phyloP scores from a whole-genome alignment of 2,113 vertebrate species.

The Centropristis striata region DNA sequence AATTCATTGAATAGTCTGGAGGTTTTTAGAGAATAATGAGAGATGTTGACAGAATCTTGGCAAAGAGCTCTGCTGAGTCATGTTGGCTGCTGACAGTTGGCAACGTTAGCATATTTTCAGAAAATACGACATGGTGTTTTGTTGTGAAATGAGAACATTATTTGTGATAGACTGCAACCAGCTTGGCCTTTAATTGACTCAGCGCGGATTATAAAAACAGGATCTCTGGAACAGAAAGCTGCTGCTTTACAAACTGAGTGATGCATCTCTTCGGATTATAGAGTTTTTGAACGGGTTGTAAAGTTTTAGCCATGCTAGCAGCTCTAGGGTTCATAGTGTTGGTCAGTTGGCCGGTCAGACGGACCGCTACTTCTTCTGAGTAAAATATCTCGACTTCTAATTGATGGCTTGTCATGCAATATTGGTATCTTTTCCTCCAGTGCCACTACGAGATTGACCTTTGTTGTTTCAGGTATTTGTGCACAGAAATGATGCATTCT shows the following conservation, averaged over 20 bases:
- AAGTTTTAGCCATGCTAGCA: background rate
- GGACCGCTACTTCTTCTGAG: background rate
- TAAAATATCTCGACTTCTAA: background rate
- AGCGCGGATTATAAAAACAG: background rate
- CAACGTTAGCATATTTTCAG: slow-evolving; percentile 7
- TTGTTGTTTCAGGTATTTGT: background rate
- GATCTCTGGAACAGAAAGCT: background rate
- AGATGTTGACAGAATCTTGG: slow-evolving; percentile 21
- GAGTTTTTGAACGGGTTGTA: background rate
- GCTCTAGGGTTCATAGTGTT: background rate
- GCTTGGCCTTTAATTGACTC: slow-evolving; percentile 5
- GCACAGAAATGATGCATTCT: background rate
- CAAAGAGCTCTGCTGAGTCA: slow-evolving; percentile 32
- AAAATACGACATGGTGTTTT: slow-evolving; percentile 1
- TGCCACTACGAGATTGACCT: background rate
- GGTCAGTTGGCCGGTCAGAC: background rate
- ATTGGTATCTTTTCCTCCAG: background rate
- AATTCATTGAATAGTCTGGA: slow-evolving; percentile 6
- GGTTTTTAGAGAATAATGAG: slow-evolving; percentile 22
- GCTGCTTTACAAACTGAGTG: background rate
- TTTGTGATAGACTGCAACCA: slow-evolving; percentile 14
- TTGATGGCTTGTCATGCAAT: background rate
- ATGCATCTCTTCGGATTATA: background rate
- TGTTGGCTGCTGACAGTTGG: slow-evolving; percentile 13
- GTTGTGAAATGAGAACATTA: slow-evolving; percentile 11